These are phyloP conservation scores for Eubucco bourcierii DNA, from an alignment of 2,113 vertebrate genomes.

Conservation along the genomic window DNA sequence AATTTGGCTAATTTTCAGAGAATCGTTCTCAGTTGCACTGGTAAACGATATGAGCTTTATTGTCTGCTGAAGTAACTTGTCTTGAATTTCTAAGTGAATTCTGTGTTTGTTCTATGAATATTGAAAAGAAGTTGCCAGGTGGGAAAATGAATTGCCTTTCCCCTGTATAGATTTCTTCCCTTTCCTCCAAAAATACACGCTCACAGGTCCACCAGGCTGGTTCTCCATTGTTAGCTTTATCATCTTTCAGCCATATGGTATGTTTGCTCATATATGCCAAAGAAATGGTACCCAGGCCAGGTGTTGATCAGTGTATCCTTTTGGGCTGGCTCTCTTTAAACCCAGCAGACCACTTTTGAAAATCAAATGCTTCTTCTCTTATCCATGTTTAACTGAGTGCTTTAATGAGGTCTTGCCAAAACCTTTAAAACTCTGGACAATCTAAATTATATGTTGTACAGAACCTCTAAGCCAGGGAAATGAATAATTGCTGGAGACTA, in stretches of 20 bases:
- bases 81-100: slow-evolving; percentile 30
- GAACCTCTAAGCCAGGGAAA: slow-evolving; percentile 18
- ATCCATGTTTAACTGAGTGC: neutral
- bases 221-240: slow-evolving; percentile 59
- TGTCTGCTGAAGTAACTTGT: slow-evolving; percentile 11
- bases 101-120: slow-evolving; percentile 8
- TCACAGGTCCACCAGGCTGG: neutral
- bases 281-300: neutral
- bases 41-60: neutral
- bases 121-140: slow-evolving; percentile 26
- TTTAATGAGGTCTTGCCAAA: slow-evolving; percentile 54
- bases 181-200: neutral
- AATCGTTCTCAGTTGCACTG: neutral
- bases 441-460: slow-evolving; percentile 15
- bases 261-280: neutral
- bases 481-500: slow-evolving; percentile 45
- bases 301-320: neutral
- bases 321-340: slow-evolving; percentile 11
- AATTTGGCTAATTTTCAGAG: slow-evolving; percentile 13
- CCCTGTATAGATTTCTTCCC: neutral
- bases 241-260: slow-evolving; percentile 32
- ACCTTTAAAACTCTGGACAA: neutral
- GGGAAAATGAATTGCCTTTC: slow-evolving; percentile 27
- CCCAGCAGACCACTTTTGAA: neutral
- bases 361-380: neutral